Percentiles rank a stretch among this genome's conserved stretches.
phyloP scores from a whole-genome alignment of 2,797 vertebrate species.

The Mionectes olivaceus region DNA sequence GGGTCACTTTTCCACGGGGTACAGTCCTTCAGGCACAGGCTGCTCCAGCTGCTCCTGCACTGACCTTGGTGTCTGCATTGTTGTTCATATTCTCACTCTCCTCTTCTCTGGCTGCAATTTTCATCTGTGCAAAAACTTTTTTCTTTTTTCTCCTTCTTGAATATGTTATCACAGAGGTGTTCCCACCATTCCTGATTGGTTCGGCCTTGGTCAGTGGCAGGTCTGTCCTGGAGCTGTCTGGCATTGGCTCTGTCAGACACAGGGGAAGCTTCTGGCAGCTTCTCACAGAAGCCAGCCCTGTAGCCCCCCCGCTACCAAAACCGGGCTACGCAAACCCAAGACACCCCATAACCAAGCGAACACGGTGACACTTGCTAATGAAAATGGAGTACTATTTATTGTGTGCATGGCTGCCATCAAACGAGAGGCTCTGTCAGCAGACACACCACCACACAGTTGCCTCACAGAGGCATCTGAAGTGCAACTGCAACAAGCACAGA shows the following conservation, averaged over 20 bases:
- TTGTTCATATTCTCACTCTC: not conserved
- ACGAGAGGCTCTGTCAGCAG: not conserved
- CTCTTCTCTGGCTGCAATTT: not conserved
- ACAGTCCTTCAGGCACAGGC: not conserved
- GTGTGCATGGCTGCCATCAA: not conserved
- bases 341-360: not conserved
- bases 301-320: not conserved
- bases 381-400: not conserved
- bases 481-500: slow-evolving; percentile 46
- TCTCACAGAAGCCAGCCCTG: not conserved
- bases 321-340: not conserved
- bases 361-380: not conserved
- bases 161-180: not conserved
- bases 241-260: not conserved
- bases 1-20: not conserved
- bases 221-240: not conserved
- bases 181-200: not conserved
- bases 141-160: not conserved
- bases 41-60: not conserved
- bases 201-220: not conserved
- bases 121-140: not conserved
- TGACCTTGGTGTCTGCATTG: not conserved
- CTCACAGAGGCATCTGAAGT: not conserved
- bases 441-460: not conserved
- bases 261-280: not conserved